These are phyloP conservation scores for Anguilla japonica DNA, from an alignment of 2,113 vertebrate species.

Conservation along the genomic window DNA sequence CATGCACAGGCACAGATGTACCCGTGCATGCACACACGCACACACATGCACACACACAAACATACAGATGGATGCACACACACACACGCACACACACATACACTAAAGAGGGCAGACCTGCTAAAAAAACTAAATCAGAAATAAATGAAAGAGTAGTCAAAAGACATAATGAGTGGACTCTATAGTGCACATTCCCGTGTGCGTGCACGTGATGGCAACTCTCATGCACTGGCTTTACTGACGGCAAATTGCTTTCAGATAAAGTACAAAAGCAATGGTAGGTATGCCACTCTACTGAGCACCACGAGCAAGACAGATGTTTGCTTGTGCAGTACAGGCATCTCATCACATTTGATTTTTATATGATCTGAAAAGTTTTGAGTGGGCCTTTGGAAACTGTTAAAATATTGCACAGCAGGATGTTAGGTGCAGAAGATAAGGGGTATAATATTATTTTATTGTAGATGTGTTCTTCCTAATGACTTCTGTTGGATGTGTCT, in stretches of 20 bases:
- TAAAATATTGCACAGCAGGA: neutral
- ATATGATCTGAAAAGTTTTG: neutral
- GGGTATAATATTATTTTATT: neutral
- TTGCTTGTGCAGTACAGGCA: neutral
- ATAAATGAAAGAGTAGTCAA: neutral
- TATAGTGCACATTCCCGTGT: neutral
- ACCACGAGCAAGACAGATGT: neutral
- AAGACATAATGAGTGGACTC: neutral
- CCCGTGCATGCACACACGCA: no score
- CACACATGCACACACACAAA: no score
- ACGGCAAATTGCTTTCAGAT: neutral
- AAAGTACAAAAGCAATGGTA: neutral
- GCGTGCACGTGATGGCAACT: neutral
- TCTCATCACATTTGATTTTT: neutral
- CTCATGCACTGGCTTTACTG: neutral
- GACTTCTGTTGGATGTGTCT: neutral
- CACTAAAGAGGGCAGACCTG: neutral
- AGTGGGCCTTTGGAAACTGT: neutral
- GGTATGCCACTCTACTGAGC: neutral
- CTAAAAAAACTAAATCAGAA: neutral
- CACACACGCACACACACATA: neutral
- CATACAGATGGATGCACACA: no score
- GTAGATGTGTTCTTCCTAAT: neutral
- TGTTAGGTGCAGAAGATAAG: neutral
- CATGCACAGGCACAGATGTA: no score